These are phyloP conservation scores for Labeo catla DNA, from an alignment of 2,113 vertebrate species.

Conservation along the genomic window DNA sequence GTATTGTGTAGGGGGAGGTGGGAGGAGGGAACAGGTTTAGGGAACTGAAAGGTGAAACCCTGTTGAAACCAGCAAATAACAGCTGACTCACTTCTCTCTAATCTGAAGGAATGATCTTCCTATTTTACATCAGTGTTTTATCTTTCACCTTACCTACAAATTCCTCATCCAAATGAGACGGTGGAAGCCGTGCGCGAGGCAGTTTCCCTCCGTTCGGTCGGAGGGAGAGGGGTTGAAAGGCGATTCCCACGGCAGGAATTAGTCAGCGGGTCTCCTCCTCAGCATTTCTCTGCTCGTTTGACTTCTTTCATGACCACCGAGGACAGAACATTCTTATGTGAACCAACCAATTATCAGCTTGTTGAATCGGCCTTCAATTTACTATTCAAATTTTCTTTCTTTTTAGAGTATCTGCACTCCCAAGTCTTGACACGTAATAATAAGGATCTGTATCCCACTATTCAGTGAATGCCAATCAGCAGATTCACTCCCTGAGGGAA, in stretches of 20 bases:
- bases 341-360: neutral
- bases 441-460: neutral
- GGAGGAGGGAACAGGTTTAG: neutral
- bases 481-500: constrained; percentile 7
- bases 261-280: constrained; percentile 6
- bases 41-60: constrained; percentile 7
- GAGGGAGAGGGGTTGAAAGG: constrained; percentile 7
- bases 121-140: constrained; percentile 1
- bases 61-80: neutral
- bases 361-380: neutral
- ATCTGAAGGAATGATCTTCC: neutral
- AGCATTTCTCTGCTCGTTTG: constrained; percentile 28
- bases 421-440: neutral
- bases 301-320: neutral
- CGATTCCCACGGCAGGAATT: constrained; percentile 35
- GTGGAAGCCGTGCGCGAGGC: neutral
- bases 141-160: neutral
- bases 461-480: neutral
- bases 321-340: neutral
- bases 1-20: neutral
- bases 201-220: neutral
- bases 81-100: neutral
- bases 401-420: neutral
- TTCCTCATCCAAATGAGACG: constrained; percentile 12
- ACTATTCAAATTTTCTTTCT: constrained; percentile 14